A percentile compares a stretch with the other conserved stretches of the same genome.
Evolutionary conservation across 2,113 vertebrate species (phyloP).

Genomic region (Paramisgurnus dabryanus): DNA sequence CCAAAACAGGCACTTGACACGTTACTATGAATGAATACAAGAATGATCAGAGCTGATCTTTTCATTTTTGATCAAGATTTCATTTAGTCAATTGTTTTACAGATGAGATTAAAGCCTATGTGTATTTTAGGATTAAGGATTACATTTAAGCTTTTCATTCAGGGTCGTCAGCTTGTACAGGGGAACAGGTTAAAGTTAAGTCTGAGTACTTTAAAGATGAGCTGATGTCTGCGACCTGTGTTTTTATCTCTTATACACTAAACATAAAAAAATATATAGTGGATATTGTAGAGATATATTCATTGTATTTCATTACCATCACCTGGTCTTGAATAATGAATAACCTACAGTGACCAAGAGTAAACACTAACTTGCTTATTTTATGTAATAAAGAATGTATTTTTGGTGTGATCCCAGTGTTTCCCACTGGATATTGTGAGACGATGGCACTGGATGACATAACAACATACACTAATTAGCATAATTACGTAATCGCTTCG

Average conservation of each 20-base stretch:
- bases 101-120: slow-evolving; percentile 19
- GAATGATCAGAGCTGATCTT: slow-evolving; percentile 19
- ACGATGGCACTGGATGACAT: too few species aligned
- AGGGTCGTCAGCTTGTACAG: slow-evolving; percentile 4
- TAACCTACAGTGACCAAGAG: too few species aligned
- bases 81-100: slow-evolving; percentile 18
- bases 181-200: background rate
- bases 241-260: background rate
- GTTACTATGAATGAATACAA: background rate
- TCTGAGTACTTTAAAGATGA: background rate
- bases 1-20: background rate
- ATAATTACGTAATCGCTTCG: too few species aligned
- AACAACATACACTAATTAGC: too few species aligned
- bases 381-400: too few species aligned
- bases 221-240: background rate
- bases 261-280: background rate
- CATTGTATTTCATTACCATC: too few species aligned
- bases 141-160: background rate
- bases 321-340: too few species aligned
- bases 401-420: too few species aligned
- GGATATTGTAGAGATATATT: too few species aligned
- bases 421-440: too few species aligned
- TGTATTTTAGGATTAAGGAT: slow-evolving; percentile 30
- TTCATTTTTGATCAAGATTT: slow-evolving; percentile 15
- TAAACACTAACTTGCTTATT: too few species aligned